Base-by-base conservation (phyloP, 2,797 vertebrate species). In the Champsocephalus esox region DNA sequence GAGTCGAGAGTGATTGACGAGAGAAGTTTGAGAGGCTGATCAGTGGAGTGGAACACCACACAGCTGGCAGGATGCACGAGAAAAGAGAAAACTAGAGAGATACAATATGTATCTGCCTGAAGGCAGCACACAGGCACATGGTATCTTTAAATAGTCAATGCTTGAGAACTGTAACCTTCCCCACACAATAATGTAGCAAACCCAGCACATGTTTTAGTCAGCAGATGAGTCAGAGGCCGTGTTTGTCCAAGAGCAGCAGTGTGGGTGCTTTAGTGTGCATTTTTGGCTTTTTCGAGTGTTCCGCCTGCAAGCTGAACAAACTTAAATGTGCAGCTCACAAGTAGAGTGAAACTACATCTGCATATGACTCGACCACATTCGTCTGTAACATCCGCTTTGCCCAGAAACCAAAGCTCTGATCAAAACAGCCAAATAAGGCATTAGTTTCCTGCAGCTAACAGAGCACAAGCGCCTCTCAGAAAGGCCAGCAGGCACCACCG, bases 401-500 rank as follows among this genome's bases (percentile, higher is more conserved):
- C 28, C 71, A 72, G 82, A 87, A 90, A 86, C 76, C 51, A 74
- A 79, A 73, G 56, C 14, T 45, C 67, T 54, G 69, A 85, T 81
- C 54, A 71, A 84, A 88, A 86, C 24, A 48, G 60, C 90, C 92
- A 88, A 92, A 93, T 92, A 92, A 82, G 92, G 92, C 68, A 9
- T 63, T 68, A 11, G 75, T 90, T 87, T 88, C 89, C 89, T 86
- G 62, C 50, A 77, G 73, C 77, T 72, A 70, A 77, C 52, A 3
- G 73, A 79, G 73, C 64, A 88, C 81, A 83, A 87, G 78, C 83
- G 80, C 51, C 44, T 83, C 80, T 87, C 71, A 66, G 78, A 87
- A 48, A 83, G 68, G 69, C 54, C 68, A 61, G 51, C 45, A 34
- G 75, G 66, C 61, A 0, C 51, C 32, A 38, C 79, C 65, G 69